These are phyloP conservation scores for Hemicrepidius hirtus DNA, from an alignment of 2,888 invertebrate species.

Conservation along the genomic window DNA sequence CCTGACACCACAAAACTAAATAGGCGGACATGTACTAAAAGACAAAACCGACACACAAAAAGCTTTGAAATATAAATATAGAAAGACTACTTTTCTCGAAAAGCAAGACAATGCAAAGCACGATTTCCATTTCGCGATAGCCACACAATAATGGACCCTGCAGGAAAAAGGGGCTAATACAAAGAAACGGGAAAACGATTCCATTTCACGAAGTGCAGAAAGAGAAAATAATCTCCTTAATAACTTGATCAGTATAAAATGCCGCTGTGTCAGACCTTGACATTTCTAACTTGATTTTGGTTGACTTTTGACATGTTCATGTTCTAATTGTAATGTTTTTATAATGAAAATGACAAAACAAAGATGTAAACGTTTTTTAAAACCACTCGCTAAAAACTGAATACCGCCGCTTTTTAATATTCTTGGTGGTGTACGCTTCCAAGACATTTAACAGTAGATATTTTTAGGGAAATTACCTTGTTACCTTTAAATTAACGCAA, in stretches of 20 bases:
- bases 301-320: no score
- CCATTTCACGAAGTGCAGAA: conserved; percentile 5
- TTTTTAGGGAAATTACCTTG: no score
- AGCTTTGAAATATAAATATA: conserved; percentile 4
- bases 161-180: conserved; percentile 27
- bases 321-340: no score
- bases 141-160: conserved; percentile 33
- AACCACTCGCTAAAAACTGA: no score
- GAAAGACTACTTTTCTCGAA: conserved; percentile 30
- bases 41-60: conserved; percentile 5
- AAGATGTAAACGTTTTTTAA: no score
- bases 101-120: conserved; percentile 42
- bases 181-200: conserved; percentile 8
- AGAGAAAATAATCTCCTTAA: conserved; percentile 9
- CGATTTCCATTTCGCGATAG: conserved; percentile 39
- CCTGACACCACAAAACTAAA: conserved; percentile 1
- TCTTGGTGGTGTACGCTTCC: no score
- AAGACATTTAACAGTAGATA: no score
- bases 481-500: no score
- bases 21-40: neutral
- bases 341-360: no score
- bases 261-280: neutral
- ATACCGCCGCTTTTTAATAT: no score
- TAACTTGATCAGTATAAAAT: conserved; percentile 19
- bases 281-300: neutral